These are phyloP conservation scores for Chrysolina oricalcia DNA, from an alignment of 2,888 invertebrate species.

Conservation along the genomic window DNA sequence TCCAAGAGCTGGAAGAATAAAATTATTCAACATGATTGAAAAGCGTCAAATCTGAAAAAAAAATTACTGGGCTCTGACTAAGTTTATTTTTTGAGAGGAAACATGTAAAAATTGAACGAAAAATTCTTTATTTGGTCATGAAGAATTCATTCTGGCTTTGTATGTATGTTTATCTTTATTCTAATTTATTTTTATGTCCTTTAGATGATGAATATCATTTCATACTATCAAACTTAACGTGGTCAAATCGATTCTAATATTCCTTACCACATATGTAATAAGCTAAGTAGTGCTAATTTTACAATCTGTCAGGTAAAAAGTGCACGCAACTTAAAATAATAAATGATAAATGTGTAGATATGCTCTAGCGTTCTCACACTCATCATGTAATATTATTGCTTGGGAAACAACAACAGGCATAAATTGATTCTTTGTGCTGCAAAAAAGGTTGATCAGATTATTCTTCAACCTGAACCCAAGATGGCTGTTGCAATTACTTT, in stretches of 20 bases:
- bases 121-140: too few relatives aligned
- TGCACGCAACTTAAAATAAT: too few relatives aligned
- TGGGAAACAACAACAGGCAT: background rate
- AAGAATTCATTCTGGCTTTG: too few relatives aligned
- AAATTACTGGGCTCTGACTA: background rate
- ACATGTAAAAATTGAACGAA: too few relatives aligned
- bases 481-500: background rate
- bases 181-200: too few relatives aligned
- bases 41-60: background rate
- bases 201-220: too few relatives aligned
- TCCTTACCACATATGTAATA: too few relatives aligned
- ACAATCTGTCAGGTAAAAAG: too few relatives aligned
- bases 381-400: background rate
- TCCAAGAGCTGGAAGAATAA: constrained; percentile 83
- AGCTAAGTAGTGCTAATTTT: too few relatives aligned
- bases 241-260: too few relatives aligned
- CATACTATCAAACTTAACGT: too few relatives aligned
- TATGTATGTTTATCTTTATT: too few relatives aligned
- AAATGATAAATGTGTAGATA: background rate
- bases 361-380: background rate
- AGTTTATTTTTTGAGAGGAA: background rate
- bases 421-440: background rate
- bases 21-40: background rate
- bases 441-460: background rate
- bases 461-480: background rate